Evolutionary conservation across 2,888 invertebrate species (phyloP).

Genomic region (Kryphioiulus occultus): DNA sequence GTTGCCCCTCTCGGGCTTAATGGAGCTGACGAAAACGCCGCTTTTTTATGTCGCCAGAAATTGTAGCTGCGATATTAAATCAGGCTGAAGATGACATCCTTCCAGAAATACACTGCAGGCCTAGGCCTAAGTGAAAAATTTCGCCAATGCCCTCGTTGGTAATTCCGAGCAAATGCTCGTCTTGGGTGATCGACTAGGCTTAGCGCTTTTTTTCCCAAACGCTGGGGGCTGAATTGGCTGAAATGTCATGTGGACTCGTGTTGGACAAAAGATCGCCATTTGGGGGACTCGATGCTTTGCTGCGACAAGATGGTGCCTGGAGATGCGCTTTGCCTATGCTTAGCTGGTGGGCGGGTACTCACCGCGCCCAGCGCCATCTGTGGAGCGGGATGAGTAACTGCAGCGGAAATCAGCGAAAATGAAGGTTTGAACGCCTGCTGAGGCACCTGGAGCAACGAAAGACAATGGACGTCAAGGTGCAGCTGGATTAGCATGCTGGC

Average conservation of each 20-base stretch:
- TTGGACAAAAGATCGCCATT: not conserved
- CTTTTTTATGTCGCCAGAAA: conserved; percentile 11
- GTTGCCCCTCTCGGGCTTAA: not conserved
- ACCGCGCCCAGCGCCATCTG: too few species aligned
- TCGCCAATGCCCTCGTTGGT: not conserved
- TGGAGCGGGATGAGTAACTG: too few species aligned
- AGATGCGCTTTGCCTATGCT: too few species aligned
- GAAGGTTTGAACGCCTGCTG: too few species aligned
- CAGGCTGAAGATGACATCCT: conserved; percentile 10
- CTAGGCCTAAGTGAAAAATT: conserved; percentile 16
- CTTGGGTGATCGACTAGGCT: conserved; percentile 39
- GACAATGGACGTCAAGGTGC: too few species aligned
- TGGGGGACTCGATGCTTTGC: too few species aligned
- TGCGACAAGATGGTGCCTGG: too few species aligned
- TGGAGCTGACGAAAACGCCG: not conserved
- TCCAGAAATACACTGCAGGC: not conserved
- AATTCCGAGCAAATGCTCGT: not conserved
- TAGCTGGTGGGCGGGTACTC: too few species aligned
- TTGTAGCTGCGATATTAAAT: not conserved
- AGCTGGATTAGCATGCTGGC: too few species aligned
- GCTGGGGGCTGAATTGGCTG: not conserved
- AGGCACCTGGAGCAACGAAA: too few species aligned
- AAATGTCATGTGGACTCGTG: too few species aligned
- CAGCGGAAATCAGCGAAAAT: too few species aligned
- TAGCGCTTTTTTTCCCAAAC: not conserved